These are phyloP conservation scores for Oxyscelio sp. DNA, from an alignment of 2,888 invertebrate species.

Conservation along the genomic window DNA sequence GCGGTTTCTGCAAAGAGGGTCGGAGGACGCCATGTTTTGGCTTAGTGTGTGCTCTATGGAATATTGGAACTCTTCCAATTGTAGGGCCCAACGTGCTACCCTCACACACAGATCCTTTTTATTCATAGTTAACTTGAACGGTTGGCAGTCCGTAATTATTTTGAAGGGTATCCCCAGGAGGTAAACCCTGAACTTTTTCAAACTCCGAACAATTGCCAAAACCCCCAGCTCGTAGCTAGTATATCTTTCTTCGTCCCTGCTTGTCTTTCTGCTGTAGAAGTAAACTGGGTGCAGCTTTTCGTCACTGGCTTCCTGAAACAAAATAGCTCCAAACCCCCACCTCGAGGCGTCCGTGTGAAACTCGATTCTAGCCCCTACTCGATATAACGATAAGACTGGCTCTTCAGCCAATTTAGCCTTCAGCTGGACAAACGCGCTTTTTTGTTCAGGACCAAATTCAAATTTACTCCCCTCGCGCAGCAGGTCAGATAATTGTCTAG, in stretches of 20 bases:
- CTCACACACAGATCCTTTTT: constrained; percentile 66
- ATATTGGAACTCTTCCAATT: constrained; percentile 56
- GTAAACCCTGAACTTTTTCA: neutral
- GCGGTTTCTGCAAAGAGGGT: constrained; percentile 77
- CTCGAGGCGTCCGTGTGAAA: constrained; percentile 25
- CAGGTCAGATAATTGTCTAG: too few species aligned
- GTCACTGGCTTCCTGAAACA: too few species aligned
- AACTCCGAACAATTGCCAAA: neutral
- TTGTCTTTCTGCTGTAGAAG: constrained; percentile 7
- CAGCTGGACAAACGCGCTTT: neutral
- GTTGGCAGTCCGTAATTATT: too few species aligned
- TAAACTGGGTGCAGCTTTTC: constrained; percentile 16
- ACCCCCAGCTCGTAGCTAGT: too few species aligned
- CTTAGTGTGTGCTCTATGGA: constrained; percentile 67
- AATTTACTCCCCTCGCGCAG: neutral
- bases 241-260: constrained; percentile 12
- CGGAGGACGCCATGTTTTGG: too few species aligned
- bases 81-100: constrained; percentile 19
- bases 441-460: constrained; percentile 9
- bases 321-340: constrained; percentile 6
- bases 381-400: constrained; percentile 6
- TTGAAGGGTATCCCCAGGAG: constrained; percentile 55
- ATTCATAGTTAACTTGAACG: constrained; percentile 67
- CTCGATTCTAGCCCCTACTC: neutral
- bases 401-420: neutral